Conservation (phyloP, 2,888 invertebrate species). For the Silvanus unidentatus region DNA sequence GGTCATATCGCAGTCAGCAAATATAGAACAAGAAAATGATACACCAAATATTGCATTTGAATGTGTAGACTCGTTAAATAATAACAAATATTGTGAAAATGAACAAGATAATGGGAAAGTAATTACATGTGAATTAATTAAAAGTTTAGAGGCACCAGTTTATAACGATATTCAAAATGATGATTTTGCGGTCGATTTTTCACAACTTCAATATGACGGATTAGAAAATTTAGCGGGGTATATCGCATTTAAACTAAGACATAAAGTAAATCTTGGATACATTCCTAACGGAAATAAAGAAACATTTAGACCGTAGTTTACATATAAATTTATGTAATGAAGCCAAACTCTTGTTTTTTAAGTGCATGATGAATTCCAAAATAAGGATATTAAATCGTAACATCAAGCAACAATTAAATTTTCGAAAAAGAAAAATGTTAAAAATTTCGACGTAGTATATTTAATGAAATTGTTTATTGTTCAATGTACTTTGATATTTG, state of each 20-base stretch:
- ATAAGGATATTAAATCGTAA: too few relatives aligned
- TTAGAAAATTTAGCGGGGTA: constrained; percentile 24
- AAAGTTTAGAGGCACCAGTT: background rate
- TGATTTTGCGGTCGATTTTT: background rate
- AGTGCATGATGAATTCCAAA: too few relatives aligned
- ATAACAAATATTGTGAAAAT: background rate
- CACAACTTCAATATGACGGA: constrained; percentile 15
- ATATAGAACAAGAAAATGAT: constrained; percentile 13
- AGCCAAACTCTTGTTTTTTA: too few relatives aligned
- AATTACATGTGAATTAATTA: background rate
- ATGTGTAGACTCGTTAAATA: background rate
- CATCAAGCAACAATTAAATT: too few relatives aligned
- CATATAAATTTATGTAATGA: too few relatives aligned
- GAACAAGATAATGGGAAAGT: background rate
- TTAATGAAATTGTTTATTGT: too few relatives aligned
- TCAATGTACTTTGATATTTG: too few relatives aligned
- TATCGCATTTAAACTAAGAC: constrained; percentile 21
- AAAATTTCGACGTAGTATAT: too few relatives aligned
- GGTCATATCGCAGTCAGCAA: constrained; percentile 18
- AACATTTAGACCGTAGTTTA: too few relatives aligned
- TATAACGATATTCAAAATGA: background rate
- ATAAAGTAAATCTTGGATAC: constrained; percentile 17
- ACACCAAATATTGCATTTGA: too few relatives aligned
- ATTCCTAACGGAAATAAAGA: constrained; percentile 11
- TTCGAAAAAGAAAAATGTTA: too few relatives aligned